Conservation (phyloP, 2,888 invertebrate genomes). For the Rhogogaster chlorosoma region DNA sequence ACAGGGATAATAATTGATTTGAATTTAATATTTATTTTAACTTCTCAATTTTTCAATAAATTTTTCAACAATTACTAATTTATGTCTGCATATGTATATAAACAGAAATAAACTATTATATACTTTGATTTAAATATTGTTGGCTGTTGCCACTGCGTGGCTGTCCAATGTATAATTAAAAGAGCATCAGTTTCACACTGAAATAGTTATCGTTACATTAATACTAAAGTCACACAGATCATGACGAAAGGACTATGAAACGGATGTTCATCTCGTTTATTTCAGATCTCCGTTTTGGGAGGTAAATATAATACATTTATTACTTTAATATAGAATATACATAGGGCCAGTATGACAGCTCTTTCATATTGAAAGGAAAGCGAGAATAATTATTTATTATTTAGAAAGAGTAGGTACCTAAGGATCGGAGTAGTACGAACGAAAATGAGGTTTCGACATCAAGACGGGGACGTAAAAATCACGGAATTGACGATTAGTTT, state of each 20-base stretch:
- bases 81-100: not conserved
- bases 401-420: conserved; percentile 1
- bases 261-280: conserved; percentile 46
- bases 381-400: conserved; percentile 1
- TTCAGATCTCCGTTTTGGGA: conserved; percentile 13
- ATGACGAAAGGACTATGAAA: conserved; percentile 29
- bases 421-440: not conserved
- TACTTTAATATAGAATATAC: conserved; percentile 24
- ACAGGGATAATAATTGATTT: conserved; percentile 11
- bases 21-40: conserved; percentile 35
- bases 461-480: conserved; percentile 22
- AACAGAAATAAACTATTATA: conserved; percentile 32
- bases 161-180: not conserved
- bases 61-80: conserved; percentile 5
- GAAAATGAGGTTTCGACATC: conserved; percentile 15
- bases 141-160: not conserved
- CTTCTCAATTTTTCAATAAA: conserved; percentile 18
- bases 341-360: conserved; percentile 4
- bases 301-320: conserved; percentile 38
- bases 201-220: not conserved
- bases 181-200: not conserved
- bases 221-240: conserved; percentile 10
- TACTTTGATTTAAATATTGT: not conserved
- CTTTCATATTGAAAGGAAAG: not conserved
- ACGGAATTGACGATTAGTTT: conserved; percentile 26